phyloP scores from a whole-genome alignment of 1,140 invertebrate species.

The Proctacanthus coquilletti region DNA sequence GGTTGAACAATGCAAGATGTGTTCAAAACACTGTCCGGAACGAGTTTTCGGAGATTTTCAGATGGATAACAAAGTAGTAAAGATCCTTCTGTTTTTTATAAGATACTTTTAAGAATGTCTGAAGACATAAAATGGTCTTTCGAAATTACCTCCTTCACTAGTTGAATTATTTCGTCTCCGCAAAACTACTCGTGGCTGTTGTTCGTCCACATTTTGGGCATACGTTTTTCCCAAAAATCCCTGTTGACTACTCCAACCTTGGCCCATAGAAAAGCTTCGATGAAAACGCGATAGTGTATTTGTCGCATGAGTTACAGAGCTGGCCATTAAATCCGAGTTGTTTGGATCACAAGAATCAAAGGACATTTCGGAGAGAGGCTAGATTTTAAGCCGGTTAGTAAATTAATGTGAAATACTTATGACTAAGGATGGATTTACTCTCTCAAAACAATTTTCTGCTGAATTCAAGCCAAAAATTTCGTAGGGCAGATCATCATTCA shows the following conservation, averaged over 20 bases:
- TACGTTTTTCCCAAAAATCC: neutral
- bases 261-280: conserved; percentile 29
- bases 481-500: conserved; percentile 34
- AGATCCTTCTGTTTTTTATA: conserved; percentile 35
- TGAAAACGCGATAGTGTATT: conserved; percentile 23
- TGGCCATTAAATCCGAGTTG: conserved; percentile 20
- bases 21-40: conserved; percentile 31
- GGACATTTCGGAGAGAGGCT: conserved; percentile 27
- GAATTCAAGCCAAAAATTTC: conserved; percentile 22
- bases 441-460: conserved; percentile 20
- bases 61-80: conserved; percentile 70
- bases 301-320: conserved; percentile 8
- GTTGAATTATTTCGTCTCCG: conserved; percentile 23
- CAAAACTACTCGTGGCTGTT: conserved; percentile 23
- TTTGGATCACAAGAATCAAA: conserved; percentile 25
- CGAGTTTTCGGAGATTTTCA: conserved; percentile 52
- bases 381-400: conserved; percentile 1
- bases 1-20: neutral
- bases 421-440: too few species aligned
- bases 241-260: conserved; percentile 20
- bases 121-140: neutral
- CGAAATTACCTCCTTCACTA: conserved; percentile 15
- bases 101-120: too few species aligned
- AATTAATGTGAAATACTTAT: too few species aligned
- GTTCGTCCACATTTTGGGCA: conserved; percentile 5